Evolutionary conservation across 2,888 invertebrate genomes (phyloP).

Genomic region (Sminthurinus aureus): DNA sequence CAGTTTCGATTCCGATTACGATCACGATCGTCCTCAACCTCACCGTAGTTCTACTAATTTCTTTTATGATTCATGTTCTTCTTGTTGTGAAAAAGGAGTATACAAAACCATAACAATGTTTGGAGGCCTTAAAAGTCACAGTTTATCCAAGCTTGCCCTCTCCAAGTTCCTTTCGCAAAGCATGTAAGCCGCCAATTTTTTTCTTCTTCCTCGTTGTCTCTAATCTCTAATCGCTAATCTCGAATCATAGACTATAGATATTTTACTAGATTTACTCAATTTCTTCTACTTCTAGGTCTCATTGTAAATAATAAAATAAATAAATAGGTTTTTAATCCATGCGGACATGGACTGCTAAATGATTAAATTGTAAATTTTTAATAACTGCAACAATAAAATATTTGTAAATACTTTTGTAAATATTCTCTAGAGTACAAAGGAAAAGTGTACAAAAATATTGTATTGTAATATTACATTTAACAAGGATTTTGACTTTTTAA

Average conservation of each 20-base stretch:
- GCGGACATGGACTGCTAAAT: neutral
- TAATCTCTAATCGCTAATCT: too few relatives aligned
- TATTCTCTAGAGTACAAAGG: too few relatives aligned
- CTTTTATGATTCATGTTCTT: slow-evolving; percentile 36
- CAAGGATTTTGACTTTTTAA: too few relatives aligned
- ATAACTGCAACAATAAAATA: too few relatives aligned
- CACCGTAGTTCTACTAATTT: neutral
- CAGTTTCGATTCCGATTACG: neutral
- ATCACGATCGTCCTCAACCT: neutral
- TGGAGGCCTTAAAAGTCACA: slow-evolving; percentile 78
- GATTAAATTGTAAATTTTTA: neutral
- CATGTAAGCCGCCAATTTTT: slow-evolving; percentile 71
- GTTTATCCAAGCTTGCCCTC: slow-evolving; percentile 76
- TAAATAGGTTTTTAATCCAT: neutral
- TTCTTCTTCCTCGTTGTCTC: slow-evolving; percentile 16
- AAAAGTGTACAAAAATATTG: too few relatives aligned
- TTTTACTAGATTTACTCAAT: neutral
- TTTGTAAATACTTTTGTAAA: too few relatives aligned
- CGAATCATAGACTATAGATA: too few relatives aligned
- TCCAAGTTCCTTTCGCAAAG: slow-evolving; percentile 80
- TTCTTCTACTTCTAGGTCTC: neutral
- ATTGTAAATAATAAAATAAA: neutral
- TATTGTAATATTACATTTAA: too few relatives aligned
- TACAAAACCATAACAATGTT: slow-evolving; percentile 67
- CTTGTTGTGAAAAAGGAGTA: slow-evolving; percentile 13